A percentile compares a stretch with the other conserved stretches of the same genome.
phyloP scores from a whole-genome alignment of 2,888 invertebrate species.

The Hyppa rectilinea region DNA sequence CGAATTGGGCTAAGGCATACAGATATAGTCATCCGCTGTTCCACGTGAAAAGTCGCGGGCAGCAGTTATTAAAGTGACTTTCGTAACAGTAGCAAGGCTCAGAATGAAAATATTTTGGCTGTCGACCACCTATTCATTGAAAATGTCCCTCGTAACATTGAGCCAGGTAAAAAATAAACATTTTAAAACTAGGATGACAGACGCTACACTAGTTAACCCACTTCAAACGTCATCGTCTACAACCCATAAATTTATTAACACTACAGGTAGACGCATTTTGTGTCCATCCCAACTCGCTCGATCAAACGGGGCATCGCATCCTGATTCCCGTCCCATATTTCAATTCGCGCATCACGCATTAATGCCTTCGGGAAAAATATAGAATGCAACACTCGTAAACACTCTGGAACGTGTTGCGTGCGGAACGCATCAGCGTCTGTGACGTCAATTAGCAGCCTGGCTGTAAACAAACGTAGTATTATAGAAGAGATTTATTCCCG shows the following conservation, averaged over 20 bases:
- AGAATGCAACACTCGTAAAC: conserved; percentile 80
- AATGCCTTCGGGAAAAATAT: conserved; percentile 85
- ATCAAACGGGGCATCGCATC: conserved; percentile 70
- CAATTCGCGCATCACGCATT: conserved; percentile 84
- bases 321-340: conserved; percentile 77
- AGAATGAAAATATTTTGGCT: conserved; percentile 1
- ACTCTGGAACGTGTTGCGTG: conserved; percentile 71
- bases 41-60: too few relatives aligned
- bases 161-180: not conserved
- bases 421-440: conserved; percentile 74
- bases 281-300: conserved; percentile 37
- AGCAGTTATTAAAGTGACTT: conserved; percentile 4
- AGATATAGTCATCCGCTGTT: too few relatives aligned
- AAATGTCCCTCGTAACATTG: not conserved
- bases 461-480: conserved; percentile 68
- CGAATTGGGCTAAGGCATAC: too few relatives aligned
- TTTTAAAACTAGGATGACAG: conserved; percentile 24
- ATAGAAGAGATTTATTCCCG: conserved; percentile 42
- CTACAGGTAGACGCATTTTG: conserved; percentile 45
- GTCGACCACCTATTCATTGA: not conserved
- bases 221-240: conserved; percentile 51
- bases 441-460: conserved; percentile 80
- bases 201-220: conserved; percentile 14
- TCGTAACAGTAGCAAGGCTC: conserved; percentile 14
- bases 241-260: conserved; percentile 45